Conservation (phyloP, 2,113 vertebrate species). For the Scortum barcoo region DNA sequence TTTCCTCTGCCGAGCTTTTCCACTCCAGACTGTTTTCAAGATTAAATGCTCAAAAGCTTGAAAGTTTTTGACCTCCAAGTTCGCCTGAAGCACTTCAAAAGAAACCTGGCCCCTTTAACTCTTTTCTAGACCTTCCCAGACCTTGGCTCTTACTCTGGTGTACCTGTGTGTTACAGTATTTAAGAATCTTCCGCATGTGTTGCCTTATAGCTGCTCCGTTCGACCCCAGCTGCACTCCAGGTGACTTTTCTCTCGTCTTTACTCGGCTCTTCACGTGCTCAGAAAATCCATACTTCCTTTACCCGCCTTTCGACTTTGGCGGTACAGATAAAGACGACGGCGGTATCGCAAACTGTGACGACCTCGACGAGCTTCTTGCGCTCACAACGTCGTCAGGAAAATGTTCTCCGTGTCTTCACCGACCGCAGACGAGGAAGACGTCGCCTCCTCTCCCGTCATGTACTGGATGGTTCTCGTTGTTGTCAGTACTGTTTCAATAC, state of each 20-base stretch:
- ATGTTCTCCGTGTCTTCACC: not conserved
- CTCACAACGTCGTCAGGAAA: no score
- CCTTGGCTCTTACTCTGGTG: conserved; percentile 33
- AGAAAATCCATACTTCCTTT: not conserved
- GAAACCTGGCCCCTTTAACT: conserved; percentile 4
- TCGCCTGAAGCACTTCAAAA: conserved; percentile 9
- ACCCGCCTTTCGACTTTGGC: conserved; percentile 19
- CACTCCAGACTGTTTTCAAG: not conserved
- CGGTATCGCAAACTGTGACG: conserved; percentile 15
- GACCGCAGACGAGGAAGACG: conserved; percentile 7
- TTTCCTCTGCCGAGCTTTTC: not conserved
- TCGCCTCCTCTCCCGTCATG: conserved; percentile 50
- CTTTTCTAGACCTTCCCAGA: conserved; percentile 44
- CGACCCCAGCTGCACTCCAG: conserved; percentile 39
- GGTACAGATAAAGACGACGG: conserved; percentile 14
- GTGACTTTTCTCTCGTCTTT: conserved; percentile 33
- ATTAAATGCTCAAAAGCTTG: conserved; percentile 13
- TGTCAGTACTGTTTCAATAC: conserved; percentile 61
- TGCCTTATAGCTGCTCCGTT: conserved; percentile 73
- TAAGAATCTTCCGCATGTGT: conserved; percentile 65
- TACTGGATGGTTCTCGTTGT: conserved; percentile 61
- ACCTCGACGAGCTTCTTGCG: conserved; percentile 11
- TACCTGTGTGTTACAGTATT: conserved; percentile 56
- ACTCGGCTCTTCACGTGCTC: conserved; percentile 3
- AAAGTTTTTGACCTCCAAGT: conserved; percentile 5